Base-by-base conservation (phyloP, 1,140 invertebrate species). In the Probaryconus sp. region DNA sequence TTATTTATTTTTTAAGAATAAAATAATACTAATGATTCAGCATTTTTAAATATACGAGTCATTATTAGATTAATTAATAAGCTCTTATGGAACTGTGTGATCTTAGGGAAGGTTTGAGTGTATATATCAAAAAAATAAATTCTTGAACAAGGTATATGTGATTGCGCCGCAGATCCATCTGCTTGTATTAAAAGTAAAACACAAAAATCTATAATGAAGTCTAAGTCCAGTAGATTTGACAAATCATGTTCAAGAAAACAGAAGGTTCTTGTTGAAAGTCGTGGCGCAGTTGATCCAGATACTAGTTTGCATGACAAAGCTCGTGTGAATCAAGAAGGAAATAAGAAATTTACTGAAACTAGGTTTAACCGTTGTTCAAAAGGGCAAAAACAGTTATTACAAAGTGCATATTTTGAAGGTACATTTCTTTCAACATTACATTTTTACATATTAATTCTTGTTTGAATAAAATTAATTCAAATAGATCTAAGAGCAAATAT, bases 321-420 rank as follows among this genome's bases (percentile, higher is more conserved):
- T 0, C 96, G 98, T 88, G 94, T 99, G 5, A 93, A 95, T 81
- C 87, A 90, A 63, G 77, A 87, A 65, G 81, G 79, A 0, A 83
- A 90, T 7, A 87, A 91, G 18, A 93, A 94, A 70, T 98, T 92
- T 81, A 95, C 91, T 24, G 91, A 90, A 96, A 0, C 90, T 99
- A 3, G 93, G 94, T 13, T 85, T 93, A 68, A 96, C 96, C 1
- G 96, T 98, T 83, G 91, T 99, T 26, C 92, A 94, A 58, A 90
- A 88, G 5, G 93, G 94, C 42, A 96, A 94, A 78, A 99, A 99
- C 85, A 97, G 95, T 3, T 99, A 90, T 85, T 99, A 99, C 84
- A 99, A 99, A 85, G 67, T 99, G 20, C 98, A 99, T 86, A 84
- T 98, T 24, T 86, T 99, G 7, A 91, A 97, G 68, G 74, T 74